Conservation (phyloP, 1,140 invertebrate species). For the Polyergus mexicanus region DNA sequence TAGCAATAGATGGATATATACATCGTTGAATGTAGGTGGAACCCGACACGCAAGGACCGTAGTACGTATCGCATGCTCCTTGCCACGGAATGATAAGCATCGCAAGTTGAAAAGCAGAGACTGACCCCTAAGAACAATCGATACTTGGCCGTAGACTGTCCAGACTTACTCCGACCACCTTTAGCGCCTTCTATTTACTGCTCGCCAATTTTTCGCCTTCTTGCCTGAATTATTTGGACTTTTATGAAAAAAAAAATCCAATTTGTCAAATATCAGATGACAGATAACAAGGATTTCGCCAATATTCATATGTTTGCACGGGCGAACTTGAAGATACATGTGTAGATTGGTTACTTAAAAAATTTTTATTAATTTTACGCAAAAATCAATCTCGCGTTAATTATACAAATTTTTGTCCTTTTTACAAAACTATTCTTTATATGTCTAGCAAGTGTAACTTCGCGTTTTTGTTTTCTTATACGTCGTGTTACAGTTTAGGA, state of each 20-base stretch:
- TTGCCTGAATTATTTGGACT: conserved; percentile 59
- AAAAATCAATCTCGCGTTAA: background rate
- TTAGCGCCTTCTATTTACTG: conserved; percentile 49
- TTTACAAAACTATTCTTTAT: background rate
- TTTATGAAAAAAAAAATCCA: conserved; percentile 49
- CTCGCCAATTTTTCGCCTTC: conserved; percentile 54
- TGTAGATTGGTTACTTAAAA: background rate
- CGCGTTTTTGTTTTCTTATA: background rate
- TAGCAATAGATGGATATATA: conserved; percentile 4
- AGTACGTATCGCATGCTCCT: conserved; percentile 71
- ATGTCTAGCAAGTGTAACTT: background rate
- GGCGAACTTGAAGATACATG: background rate
- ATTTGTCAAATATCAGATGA: conserved; percentile 30
- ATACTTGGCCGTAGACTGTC: conserved; percentile 70
- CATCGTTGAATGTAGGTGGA: conserved; percentile 43
- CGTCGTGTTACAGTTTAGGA: background rate
- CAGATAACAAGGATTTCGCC: conserved; percentile 26
- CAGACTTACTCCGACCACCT: conserved; percentile 65
- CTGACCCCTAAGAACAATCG: conserved; percentile 74
- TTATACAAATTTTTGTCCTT: background rate
- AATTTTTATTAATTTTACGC: background rate
- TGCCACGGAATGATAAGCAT: conserved; percentile 77
- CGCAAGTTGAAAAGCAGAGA: conserved; percentile 75
- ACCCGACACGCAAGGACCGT: conserved; percentile 35
- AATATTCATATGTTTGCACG: too few relatives aligned